Evolutionary conservation across 2,797 vertebrate species (phyloP).

Genomic region (Peromyscus attwateri): DNA sequence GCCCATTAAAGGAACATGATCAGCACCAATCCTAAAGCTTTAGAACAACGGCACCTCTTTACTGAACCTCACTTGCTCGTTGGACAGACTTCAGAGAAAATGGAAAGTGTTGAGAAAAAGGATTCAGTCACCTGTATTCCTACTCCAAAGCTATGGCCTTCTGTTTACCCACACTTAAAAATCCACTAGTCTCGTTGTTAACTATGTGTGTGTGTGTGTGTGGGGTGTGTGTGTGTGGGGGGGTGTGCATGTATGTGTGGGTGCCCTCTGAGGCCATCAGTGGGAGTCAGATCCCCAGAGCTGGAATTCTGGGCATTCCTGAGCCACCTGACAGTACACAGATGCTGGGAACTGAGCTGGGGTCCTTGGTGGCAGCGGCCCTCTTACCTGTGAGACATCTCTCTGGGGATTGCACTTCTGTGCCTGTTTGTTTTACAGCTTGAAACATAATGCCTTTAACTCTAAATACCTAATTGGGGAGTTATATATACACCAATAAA

Average conservation of each 20-base stretch:
- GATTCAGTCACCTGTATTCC: neutral
- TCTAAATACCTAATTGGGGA: slow-evolving; percentile 5
- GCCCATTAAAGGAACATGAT: neutral
- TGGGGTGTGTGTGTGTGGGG: neutral
- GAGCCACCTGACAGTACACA: neutral
- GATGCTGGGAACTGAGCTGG: neutral
- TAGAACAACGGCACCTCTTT: neutral
- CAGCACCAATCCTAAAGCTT: neutral
- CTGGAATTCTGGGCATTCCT: neutral
- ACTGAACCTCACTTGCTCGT: neutral
- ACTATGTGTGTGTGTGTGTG: neutral
- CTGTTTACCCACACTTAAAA: neutral
- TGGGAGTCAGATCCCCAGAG: too few relatives aligned
- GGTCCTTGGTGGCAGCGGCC: neutral
- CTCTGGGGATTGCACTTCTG: neutral
- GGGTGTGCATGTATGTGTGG: neutral
- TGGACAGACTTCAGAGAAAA: slow-evolving; percentile 55
- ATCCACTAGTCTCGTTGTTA: too few relatives aligned
- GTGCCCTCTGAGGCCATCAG: neutral
- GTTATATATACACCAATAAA: neutral
- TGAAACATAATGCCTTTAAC: neutral
- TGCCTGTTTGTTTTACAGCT: neutral
- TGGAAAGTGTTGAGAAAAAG: neutral
- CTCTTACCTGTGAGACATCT: neutral
- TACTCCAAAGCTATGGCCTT: neutral